Evolutionary conservation across 2,888 invertebrate species (phyloP), one percentile per base, ranked within the genome.

Genomic region (Plagiodera versicolora): DNA sequence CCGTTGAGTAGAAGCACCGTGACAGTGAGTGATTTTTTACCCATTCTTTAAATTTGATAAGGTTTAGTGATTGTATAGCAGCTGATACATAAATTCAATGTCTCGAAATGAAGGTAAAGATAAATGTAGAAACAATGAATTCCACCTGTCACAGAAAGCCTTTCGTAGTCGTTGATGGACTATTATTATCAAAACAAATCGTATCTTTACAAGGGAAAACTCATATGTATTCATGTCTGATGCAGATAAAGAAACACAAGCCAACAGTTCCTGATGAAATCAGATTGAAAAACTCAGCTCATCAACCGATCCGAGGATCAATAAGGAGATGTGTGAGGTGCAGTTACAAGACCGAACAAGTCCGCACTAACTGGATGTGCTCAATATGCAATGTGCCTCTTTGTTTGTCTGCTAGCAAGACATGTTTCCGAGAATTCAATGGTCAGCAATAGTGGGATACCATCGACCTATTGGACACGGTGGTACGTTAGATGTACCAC

Each of bases 241-340:
- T 48, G 19, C 2, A n/a, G 16, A 48, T 9, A n/a, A 48, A 48
- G 20, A 53, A 53, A 30, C 53, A 53, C 39, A 53, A 53, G 39
- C 53, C 53, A 30, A 53, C 35, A 35, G 53, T 35, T 14, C 32
- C 35, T 28, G 53, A 17, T 32, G 35, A 53, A 53, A 19, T 53
- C 17, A 53, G 53, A 32, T 20, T 53, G 28, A 14, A 28, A 28
- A 53, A 39, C 39, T 53, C 53, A 39, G 11, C 32, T 53, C 53
- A 53, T 32, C 53, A 53, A 32, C 53, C 35, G 30, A 17, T 53
- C 39, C 35, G 53, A 17, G 35, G 17, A 28, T 39, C 53, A 14
- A 53, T 35, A 53, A 19, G 19, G 19, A 19, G 50, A 28, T 50
- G 50, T 50, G 50, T 30, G n/a, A 50, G 30, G 14, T 50, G 50